Base-by-base conservation (phyloP, 2,888 invertebrate species). In the Caenorhabditis doughertyi region DNA sequence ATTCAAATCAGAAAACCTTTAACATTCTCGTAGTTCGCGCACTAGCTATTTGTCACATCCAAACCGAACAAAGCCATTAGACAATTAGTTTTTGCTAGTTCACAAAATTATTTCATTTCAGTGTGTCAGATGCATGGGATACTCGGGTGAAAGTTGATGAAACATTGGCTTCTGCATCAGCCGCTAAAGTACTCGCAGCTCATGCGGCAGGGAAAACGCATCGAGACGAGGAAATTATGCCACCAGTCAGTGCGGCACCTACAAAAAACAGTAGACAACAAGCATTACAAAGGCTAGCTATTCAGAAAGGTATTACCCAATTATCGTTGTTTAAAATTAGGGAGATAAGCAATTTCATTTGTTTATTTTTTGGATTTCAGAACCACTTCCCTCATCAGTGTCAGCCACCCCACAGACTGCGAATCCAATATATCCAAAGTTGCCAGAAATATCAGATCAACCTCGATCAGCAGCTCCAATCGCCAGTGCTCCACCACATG, bases 111-210 rank as follows among this genome's bases (percentile, higher is more conserved):
- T 18, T 35, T 51, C 5, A 39, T 84, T 76, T 56, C 81, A 91
- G 91, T 82, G 91, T 91, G 16, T 91, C 90, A 8, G 91, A 91
- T 79, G 91, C 90, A 23, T 91, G 91, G 91, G 90, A 90, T 65
- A 86, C 89, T 7, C 85, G 86, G 25, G 89, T 91, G 8, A 77
- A 84, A 47, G 84, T 91, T 29, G 90, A 91, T 67, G 89, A 87
- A 67, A 81, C 84, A 4, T 70, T 89, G 49, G 90, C 87, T 25
- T 85, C 87, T 5, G 86, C 88, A 3, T 88, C 90, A 0, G 91
- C 91, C 0, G 89, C 87, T 4, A 85, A 89, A 62, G 91, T 91
- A 5, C 58, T 91, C 35, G 89, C 88, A n/a, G 87, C 84, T 42
- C 90, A 90, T 76, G 85, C 85, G n/a, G 86, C 86, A 32, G 85